phyloP scores from a whole-genome alignment of 2,797 vertebrate species.

The Coranthus polyacanthus region DNA sequence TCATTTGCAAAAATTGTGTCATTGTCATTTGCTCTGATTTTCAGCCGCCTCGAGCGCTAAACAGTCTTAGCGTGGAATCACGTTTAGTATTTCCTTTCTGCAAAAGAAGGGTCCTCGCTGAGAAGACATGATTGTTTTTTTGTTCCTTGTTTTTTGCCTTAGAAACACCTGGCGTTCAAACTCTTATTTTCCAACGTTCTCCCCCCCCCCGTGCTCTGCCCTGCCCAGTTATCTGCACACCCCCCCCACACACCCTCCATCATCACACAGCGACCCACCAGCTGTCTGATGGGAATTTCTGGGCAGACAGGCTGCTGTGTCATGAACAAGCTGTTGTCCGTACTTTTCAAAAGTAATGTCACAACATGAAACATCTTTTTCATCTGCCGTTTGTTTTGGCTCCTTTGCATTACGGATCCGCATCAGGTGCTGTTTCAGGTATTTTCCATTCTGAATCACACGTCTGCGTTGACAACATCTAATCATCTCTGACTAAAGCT shows the following conservation, averaged over 20 bases:
- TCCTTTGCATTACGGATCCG: not conserved
- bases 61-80: no score
- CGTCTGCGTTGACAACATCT: conserved; percentile 20
- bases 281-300: conserved; percentile 48
- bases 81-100: no score
- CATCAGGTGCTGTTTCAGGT: conserved; percentile 9
- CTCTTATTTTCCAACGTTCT: not conserved
- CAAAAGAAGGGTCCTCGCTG: not conserved
- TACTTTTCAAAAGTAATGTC: conserved; percentile 1
- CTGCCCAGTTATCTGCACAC: conserved; percentile 22
- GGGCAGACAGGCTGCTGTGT: conserved; percentile 29
- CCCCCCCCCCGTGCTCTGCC: no score
- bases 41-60: no score
- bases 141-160: conserved; percentile 15
- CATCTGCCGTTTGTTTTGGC: not conserved
- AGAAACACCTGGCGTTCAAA: conserved; percentile 23
- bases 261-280: conserved; percentile 37
- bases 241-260: not conserved
- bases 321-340: conserved; percentile 32
- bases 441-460: conserved; percentile 44
- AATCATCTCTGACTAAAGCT: conserved; percentile 42
- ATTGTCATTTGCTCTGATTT: no score
- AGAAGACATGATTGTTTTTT: not conserved
- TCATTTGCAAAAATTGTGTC: no score
- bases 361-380: not conserved